Evolutionary conservation across 1,140 invertebrate species (phyloP).

Genomic region (Platyscapa corneri): DNA sequence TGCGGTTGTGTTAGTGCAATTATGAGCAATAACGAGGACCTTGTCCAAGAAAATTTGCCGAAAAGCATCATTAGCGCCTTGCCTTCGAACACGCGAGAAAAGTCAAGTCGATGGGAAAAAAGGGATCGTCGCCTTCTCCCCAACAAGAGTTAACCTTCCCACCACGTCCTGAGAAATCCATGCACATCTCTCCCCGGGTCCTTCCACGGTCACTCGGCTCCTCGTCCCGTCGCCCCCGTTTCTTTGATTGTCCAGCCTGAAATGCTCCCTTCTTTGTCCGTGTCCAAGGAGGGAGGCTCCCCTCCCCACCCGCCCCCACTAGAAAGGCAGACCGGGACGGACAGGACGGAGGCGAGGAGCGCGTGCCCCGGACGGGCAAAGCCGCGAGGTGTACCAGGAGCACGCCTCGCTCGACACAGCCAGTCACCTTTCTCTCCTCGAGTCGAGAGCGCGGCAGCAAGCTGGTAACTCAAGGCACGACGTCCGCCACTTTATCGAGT

Average conservation of each 20-base stretch:
- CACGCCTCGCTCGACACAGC: slow-evolving; percentile 58
- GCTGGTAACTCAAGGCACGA: background rate
- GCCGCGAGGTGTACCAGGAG: slow-evolving; percentile 54
- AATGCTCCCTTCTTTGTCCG: background rate
- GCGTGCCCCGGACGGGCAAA: slow-evolving; percentile 28
- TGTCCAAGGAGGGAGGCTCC: slow-evolving; percentile 28
- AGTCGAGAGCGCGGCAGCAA: slow-evolving; percentile 52
- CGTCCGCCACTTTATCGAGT: background rate
- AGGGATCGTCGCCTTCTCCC: background rate
- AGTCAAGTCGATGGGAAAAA: background rate
- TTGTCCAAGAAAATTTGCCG: background rate
- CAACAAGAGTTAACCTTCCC: background rate
- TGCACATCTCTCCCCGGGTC: background rate
- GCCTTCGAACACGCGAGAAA: background rate
- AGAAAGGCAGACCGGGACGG: slow-evolving; percentile 11
- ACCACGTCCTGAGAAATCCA: background rate
- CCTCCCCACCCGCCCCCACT: slow-evolving; percentile 56
- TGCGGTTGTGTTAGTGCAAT: background rate
- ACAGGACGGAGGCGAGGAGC: slow-evolving; percentile 21
- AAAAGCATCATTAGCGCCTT: background rate
- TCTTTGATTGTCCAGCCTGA: background rate
- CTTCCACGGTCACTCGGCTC: background rate
- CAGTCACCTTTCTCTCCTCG: slow-evolving; percentile 72
- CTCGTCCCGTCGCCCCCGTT: background rate
- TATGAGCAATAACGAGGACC: background rate